Base-by-base conservation (phyloP, 2,113 vertebrate species). In the Periophthalmodon schlosseri region DNA sequence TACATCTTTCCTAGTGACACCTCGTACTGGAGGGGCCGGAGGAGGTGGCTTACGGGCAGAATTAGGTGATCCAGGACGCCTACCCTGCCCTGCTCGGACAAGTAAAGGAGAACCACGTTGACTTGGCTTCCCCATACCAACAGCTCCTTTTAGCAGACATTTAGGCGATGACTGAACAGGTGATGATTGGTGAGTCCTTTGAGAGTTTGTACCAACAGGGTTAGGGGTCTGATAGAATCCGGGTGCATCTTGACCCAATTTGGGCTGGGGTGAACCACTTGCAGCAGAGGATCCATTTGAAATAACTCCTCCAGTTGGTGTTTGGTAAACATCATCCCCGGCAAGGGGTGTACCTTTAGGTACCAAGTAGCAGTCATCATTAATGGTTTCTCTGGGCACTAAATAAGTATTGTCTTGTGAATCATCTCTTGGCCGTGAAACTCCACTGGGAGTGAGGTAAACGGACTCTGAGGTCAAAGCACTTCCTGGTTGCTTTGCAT, bases 301-400 rank as follows among this genome's bases (percentile, higher is more conserved):
- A 73, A 75, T 61, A 33, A 75, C 69, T 20, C 91, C 87, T 63
- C 90, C 91, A 0, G 84, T 87, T 8, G 94, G 94, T n/a, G 89
- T 91, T 61, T 94, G 93, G 86, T 94, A 95, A 83, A 94, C 90
- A 66, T 94, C 92, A 24, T 94, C 92, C 24, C 79, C 83, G 67
- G 89, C 87, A 11, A 90, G 76, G 0, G 86, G 90, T 2, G 90
- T 87, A 10, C 89, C 87, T 74, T 94, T 92, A 36, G 93, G 93
- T 21, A 94, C 91, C 80, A 94, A 73, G 77, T 94, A 94, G 82
- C 93, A 93, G 84, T 88, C 85, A 0, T 94, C 92, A n/a, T 36
- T 65, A 65, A 65, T 34, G 0, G 91, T 80, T 70, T 93, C 92
- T 74, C 88, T 85, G 0, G 91, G 90, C 34, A 90, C 77, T 4